Conservation (phyloP, 2,888 invertebrate species). For the Mesochorus sp. region DNA sequence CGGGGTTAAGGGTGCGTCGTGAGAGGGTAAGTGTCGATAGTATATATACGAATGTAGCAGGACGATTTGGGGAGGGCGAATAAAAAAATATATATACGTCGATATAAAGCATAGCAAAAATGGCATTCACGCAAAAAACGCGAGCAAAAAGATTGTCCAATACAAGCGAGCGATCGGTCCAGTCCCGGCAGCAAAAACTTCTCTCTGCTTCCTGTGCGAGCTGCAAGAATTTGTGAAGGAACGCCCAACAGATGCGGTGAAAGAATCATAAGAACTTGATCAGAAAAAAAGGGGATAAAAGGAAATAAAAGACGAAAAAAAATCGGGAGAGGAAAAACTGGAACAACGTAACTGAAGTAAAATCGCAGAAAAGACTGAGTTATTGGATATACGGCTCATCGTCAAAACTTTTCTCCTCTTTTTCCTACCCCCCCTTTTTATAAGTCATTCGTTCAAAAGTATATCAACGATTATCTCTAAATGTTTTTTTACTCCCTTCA, state of each 20-base stretch:
- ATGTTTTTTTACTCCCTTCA: background rate
- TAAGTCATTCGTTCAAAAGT: background rate
- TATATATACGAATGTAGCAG: background rate
- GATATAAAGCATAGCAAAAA: constrained; percentile 33
- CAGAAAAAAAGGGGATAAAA: constrained; percentile 17
- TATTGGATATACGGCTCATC: constrained; percentile 35
- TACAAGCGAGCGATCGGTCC: constrained; percentile 29
- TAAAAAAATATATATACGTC: constrained; percentile 35
- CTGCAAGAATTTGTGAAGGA: background rate
- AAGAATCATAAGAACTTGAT: constrained; percentile 7
- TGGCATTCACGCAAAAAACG: background rate
- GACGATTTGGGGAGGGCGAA: constrained; percentile 19
- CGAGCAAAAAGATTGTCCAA: constrained; percentile 16
- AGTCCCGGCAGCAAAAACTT: constrained; percentile 44
- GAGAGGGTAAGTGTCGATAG: background rate
- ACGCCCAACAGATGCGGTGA: constrained; percentile 27
- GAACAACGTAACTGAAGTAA: constrained; percentile 13
- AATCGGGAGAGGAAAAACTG: background rate
- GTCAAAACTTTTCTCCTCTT: constrained; percentile 35
- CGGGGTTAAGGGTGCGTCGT: background rate
- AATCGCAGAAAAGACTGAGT: constrained; percentile 7
- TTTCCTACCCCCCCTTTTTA: background rate
- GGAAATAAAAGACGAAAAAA: background rate
- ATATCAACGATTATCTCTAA: background rate
- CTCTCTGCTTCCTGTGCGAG: constrained; percentile 26